Conservation (phyloP, 2,797 vertebrate species). For the Onychomys torridus region DNA sequence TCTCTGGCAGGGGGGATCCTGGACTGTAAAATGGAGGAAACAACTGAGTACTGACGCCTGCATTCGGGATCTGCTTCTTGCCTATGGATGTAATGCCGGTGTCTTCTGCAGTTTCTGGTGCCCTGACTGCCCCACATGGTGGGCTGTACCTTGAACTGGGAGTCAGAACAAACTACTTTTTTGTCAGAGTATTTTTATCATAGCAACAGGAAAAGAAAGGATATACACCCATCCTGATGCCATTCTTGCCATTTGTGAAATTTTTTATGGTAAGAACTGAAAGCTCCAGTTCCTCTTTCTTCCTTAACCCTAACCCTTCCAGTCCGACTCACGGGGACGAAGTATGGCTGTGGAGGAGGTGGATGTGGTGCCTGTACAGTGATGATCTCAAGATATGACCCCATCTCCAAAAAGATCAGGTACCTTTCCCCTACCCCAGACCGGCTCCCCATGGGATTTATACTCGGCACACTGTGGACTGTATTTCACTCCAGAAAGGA, state of each 20-base stretch:
- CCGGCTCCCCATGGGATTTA: background rate
- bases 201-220: background rate
- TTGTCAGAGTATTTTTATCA: background rate
- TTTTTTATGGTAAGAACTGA: background rate
- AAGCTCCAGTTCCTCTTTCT: background rate
- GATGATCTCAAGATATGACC: constrained; percentile 68
- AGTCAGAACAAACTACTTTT: background rate
- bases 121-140: background rate
- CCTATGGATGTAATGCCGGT: background rate
- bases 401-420: constrained; percentile 58
- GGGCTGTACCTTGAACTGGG: background rate
- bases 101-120: background rate
- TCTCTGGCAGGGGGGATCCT: background rate
- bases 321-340: constrained; percentile 90
- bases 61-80: background rate
- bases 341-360: constrained; percentile 90
- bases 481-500: background rate
- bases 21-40: background rate
- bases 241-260: background rate
- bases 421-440: background rate
- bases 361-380: constrained; percentile 83
- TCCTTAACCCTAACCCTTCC: constrained; percentile 58
- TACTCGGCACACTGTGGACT: background rate
- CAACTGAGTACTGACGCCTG: background rate
- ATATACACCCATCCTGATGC: background rate